Conservation (phyloP, 2,113 vertebrate genomes). For the Paracanthobrama guichenoti region DNA sequence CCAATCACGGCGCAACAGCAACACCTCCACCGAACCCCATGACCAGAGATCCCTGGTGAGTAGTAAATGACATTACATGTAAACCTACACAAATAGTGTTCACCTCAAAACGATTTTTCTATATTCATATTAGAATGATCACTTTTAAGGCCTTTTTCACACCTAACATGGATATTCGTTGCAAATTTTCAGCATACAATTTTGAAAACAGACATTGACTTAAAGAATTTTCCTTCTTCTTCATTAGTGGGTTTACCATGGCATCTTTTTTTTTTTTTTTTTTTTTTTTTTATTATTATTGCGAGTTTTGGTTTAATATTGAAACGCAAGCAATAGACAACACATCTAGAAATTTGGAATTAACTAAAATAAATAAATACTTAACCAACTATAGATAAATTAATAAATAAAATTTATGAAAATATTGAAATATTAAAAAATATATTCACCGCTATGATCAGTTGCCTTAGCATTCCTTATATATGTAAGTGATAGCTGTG, state of each 20-base stretch:
- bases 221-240: neutral
- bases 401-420: neutral
- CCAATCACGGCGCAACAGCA: slow-evolving; percentile 83
- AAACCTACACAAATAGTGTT: neutral
- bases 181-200: neutral
- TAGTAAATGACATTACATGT: neutral
- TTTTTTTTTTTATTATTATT: no score
- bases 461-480: no score
- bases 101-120: neutral
- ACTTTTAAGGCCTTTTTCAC: neutral
- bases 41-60: slow-evolving; percentile 90
- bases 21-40: slow-evolving; percentile 78
- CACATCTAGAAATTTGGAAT: neutral
- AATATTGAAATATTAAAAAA: no score
- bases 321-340: neutral
- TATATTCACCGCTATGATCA: no score
- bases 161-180: neutral
- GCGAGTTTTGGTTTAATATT: neutral
- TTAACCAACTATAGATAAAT: neutral
- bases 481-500: no score
- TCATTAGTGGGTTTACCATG: neutral
- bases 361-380: neutral
- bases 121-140: neutral
- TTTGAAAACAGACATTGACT: no score
- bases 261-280: neutral